Base-by-base conservation (phyloP, 1,140 invertebrate species). In the Calephelis virginiensis region DNA sequence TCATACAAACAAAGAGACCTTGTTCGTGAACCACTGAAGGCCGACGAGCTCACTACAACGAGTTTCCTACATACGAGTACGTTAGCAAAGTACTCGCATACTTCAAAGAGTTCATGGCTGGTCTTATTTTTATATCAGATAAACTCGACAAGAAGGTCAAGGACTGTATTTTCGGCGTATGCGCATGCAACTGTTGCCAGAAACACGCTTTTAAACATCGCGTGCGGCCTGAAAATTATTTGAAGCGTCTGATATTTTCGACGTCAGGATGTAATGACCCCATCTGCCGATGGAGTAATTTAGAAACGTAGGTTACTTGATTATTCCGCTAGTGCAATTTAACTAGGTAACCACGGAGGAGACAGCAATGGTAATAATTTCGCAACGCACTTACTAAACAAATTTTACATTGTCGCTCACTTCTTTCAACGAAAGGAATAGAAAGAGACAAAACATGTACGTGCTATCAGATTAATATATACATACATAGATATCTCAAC, bases 101-200 rank as follows among this genome's bases (percentile, higher is more conserved):
- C 72, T 72, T 82, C 66, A 69, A 77, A 70, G 82, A 85, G 86
- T 89, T 89, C 86, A 89, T 72, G 86, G 84, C 76, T 83, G 77
- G 76, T 84, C 71, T 83, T 86, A 86, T 86, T 89, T 86, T 87
- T 82, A 81, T 73, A 75, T 72, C 69, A 81, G 79, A 86, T 84
- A 85, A 81, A 84, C 78, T 84, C 82, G 63, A 68, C 71, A 81
- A 74, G 79, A 88, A 86, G 86, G 86, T 86, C 85, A 89, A 89
- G 86, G 83, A 82, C 73, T 86, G 75, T 81, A 81, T 87, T 87
- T 88, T 86, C 83, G 85, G 85, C 84, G 77, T 76, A 83, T 77
- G 76, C 77, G 68, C 75, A 75, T 71, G 65, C 61, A 66, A 38
- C 66, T 67, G 69, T 75, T 88, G 85, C 81, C 86, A 85, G 67